Percentiles rank a stretch among this genome's conserved stretches.
Evolutionary conservation across 2,113 vertebrate species (phyloP).

Genomic region (Engraulis encrasicolus): DNA sequence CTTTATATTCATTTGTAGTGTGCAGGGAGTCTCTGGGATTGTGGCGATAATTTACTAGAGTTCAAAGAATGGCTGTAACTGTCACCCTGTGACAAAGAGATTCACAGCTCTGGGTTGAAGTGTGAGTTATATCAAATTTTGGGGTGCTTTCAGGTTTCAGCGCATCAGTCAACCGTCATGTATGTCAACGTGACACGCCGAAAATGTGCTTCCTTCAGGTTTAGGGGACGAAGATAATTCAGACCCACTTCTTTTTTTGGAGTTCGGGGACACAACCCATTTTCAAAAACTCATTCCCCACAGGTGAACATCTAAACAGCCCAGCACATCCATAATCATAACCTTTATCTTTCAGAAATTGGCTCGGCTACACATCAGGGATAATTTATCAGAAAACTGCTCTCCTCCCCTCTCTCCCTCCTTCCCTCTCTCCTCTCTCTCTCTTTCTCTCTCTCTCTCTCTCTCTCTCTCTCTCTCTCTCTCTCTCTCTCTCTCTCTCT

Average conservation of each 20-base stretch:
- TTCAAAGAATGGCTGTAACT: background rate
- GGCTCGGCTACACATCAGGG: background rate
- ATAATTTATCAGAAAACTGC: conserved; percentile 14
- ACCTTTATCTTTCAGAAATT: conserved; percentile 7
- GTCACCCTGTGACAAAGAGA: background rate
- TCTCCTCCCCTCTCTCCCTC: no score
- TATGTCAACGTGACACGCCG: background rate
- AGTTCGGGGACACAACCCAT: background rate
- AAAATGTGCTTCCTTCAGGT: background rate
- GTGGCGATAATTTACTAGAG: background rate
- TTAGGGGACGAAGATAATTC: background rate
- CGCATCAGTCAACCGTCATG: background rate
- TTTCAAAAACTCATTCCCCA: conserved; percentile 25
- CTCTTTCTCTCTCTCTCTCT: no score
- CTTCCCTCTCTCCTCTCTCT: no score
- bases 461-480: no score
- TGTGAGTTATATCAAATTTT: background rate
- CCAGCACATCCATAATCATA: conserved; percentile 23
- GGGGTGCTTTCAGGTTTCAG: background rate
- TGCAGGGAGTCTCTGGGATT: no score
- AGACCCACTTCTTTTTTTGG: background rate
- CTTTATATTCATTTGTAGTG: no score
- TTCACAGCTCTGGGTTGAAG: background rate
- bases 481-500: no score
- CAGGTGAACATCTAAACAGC: conserved; percentile 19